A percentile compares a stretch with the other conserved stretches of the same genome.
phyloP scores from a whole-genome alignment of 2,113 vertebrate species.

The Blennius ocellaris region DNA sequence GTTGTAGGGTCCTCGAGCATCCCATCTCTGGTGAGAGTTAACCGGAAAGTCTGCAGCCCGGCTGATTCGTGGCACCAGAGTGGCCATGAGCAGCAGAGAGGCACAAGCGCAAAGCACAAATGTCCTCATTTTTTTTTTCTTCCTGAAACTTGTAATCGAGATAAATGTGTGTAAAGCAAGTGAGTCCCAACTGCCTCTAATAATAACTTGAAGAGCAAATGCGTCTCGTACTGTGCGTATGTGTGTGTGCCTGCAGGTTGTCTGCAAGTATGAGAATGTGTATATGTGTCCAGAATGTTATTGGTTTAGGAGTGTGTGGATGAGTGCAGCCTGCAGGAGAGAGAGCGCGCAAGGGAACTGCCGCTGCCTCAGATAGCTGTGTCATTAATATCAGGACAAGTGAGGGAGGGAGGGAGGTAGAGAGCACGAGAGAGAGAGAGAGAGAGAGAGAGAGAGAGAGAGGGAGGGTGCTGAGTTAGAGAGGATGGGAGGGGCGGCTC shows the following conservation, averaged over 20 bases:
- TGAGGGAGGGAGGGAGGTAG: constrained; percentile 72
- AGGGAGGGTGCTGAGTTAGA: constrained; percentile 79
- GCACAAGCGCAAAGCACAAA: constrained; percentile 75
- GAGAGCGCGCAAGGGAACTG: constrained; percentile 80
- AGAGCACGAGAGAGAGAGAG: constrained; percentile 85
- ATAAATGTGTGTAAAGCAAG: constrained; percentile 28
- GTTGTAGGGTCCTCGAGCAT: constrained; percentile 58
- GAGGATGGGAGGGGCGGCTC: constrained; percentile 84
- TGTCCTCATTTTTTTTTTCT: constrained; percentile 83
- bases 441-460: constrained; percentile 65
- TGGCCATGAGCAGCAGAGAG: constrained; percentile 76
- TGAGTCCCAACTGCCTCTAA: constrained; percentile 14
- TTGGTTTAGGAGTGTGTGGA: constrained; percentile 46
- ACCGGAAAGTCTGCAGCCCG: constrained; percentile 56
- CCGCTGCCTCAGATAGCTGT: constrained; percentile 78
- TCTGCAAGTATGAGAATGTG: constrained; percentile 20
- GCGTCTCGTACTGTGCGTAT: constrained; percentile 3
- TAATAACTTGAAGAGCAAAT: constrained; percentile 14
- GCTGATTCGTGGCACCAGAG: constrained; percentile 57
- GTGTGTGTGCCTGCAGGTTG: constrained; percentile 40
- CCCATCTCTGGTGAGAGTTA: constrained; percentile 76
- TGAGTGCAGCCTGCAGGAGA: constrained; percentile 71
- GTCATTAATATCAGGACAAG: constrained; percentile 83
- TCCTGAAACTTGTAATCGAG: constrained; percentile 17
- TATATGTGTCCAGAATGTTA: constrained; percentile 44